Evolutionary conservation across 2,888 invertebrate genomes (phyloP), one percentile per base, ranked within the genome.

Genomic region (Eupithecia pulchellata): DNA sequence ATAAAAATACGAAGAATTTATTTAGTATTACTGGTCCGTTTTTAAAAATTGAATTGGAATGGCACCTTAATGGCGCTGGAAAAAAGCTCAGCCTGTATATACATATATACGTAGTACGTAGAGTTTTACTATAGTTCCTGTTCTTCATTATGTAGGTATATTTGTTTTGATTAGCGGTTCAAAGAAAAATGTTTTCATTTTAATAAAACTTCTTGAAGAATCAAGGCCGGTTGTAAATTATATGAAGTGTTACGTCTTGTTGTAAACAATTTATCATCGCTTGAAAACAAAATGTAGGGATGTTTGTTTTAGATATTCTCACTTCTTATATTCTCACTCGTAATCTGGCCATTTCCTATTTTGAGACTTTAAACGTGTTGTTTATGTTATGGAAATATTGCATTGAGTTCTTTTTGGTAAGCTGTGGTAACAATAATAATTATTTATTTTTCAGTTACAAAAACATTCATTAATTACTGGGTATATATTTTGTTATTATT

Each of bases 191-290:
- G n/a, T 57, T 30, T 30, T n/a, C 17, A 32, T 30, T 30, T 60
- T 60, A 47, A 30, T 66, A 61, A 27, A 9, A 55, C 55, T 63
- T 36, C 27, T 34, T 30, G 9, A 39, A 29, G 52, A 39, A 20
- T 64, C 63, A 69, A 66, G 55, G 62, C 36, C 29, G 27, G 34
- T 32, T 17, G 29, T 69, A 66, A 66, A 66, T 70, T 42, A 66
- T 61, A 61, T 66, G 66, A 70, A 62, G 34, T 55, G 65, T 34
- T 36, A 57, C 25, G 55, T 30, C 27, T 61, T 25, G 64, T n/a
- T 64, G 64, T 64, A 65, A 62, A 58, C 69, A 52, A 27, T 65
- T 69, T 65, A 58, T 69, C 68, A 69, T 69, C 58, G 63, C 65
- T 65, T 25, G 25, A 61, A 61, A 70, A 70, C 63, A 63, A 58